Evolutionary conservation across 2,113 vertebrate genomes (phyloP).

Genomic region (Caranx ignobilis): DNA sequence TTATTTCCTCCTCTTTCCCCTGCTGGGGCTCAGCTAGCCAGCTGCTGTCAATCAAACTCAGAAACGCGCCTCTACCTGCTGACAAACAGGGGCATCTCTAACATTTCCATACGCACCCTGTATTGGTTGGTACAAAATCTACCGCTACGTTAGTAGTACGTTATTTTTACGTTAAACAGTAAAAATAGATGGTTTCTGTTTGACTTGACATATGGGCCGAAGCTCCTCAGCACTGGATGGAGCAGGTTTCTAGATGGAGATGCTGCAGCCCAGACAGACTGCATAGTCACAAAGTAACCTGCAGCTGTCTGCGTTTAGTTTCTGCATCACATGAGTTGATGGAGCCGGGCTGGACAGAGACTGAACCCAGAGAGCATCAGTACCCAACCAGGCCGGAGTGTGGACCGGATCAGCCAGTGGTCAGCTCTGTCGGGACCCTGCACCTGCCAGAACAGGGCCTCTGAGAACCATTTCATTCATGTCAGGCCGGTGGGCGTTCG

Average conservation of each 20-base stretch:
- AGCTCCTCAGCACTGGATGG: not conserved
- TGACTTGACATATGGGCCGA: no score
- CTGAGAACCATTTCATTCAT: constrained; percentile 28
- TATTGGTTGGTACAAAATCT: no score
- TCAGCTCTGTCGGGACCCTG: not conserved
- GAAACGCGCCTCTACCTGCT: not conserved
- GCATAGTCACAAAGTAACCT: constrained; percentile 1
- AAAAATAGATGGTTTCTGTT: no score
- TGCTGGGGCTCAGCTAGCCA: not conserved
- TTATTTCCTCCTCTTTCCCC: not conserved
- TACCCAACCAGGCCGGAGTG: not conserved
- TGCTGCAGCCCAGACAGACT: constrained; percentile 6
- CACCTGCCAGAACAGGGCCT: constrained; percentile 59
- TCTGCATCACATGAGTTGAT: not conserved
- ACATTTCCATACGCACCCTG: no score
- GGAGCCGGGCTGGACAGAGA: not conserved
- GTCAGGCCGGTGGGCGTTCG: not conserved
- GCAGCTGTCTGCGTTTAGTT: not conserved
- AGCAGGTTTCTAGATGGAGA: not conserved
- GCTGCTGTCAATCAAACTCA: constrained; percentile 6
- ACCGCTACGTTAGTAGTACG: no score
- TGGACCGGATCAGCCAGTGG: not conserved
- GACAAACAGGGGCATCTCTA: not conserved
- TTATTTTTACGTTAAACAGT: no score
- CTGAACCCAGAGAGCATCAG: not conserved